These are phyloP conservation scores for Portunus trituberculatus DNA, from an alignment of 1,140 invertebrate genomes.

Conservation along the genomic window DNA sequence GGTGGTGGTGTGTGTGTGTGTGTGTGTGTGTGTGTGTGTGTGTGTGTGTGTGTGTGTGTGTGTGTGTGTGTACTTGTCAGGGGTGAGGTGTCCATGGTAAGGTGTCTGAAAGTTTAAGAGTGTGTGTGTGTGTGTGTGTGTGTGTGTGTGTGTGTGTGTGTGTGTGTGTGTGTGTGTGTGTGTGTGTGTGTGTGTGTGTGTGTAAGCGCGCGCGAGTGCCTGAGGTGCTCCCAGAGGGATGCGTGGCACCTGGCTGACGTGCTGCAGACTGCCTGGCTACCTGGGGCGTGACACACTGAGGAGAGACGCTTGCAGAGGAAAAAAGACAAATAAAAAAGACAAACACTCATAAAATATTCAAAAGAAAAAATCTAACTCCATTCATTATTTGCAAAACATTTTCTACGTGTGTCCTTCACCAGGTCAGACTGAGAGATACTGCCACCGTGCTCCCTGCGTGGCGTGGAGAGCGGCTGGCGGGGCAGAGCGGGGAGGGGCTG, in stretches of 20 bases:
- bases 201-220: neutral
- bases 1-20: neutral
- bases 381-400: too few species aligned
- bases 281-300: too few species aligned
- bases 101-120: neutral
- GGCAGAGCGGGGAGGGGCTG: too few species aligned
- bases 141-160: conserved; percentile 58
- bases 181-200: conserved; percentile 50
- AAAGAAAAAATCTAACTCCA: neutral
- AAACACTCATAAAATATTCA: neutral
- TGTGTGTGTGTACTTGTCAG: conserved; percentile 5
- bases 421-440: too few species aligned
- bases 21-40: conserved; percentile 17
- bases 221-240: too few species aligned
- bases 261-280: too few species aligned
- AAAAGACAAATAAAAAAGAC: neutral
- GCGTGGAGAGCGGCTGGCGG: too few species aligned
- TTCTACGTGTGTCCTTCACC: too few species aligned
- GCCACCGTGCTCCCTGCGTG: too few species aligned
- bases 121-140: conserved; percentile 43
- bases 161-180: conserved; percentile 44
- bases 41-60: conserved; percentile 39
- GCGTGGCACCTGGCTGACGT: neutral
- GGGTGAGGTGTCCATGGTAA: neutral
- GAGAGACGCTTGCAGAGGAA: too few species aligned